Evolutionary conservation across 2,797 vertebrate species (phyloP), one percentile per base, ranked within the genome.

Genomic region (Adelosebastes latens): DNA sequence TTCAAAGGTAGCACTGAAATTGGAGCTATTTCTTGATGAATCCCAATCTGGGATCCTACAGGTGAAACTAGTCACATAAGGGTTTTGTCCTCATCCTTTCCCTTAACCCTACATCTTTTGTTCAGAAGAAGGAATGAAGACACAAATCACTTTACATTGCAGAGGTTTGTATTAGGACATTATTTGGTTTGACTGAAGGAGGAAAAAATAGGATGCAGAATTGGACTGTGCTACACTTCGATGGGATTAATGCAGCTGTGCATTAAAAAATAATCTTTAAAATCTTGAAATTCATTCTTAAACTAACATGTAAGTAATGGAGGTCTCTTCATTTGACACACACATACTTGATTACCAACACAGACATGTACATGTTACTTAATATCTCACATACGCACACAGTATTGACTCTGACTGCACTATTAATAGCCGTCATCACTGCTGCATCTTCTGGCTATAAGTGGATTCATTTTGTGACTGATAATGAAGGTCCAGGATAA

Each of bases 401-500:
- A 65, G n/a, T 85, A 85, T 82, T 61, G 85, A 87, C 78, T 86
- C 20, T 25, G 55, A 78, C 72, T 66, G 59, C n/a, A 56, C 42
- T 61, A 88, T 81, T 85, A 87, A 83, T 84, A 85, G 72, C n/a
- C 42, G 31, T 72, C 59, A 83, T 80, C 22, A 62, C 52, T 42
- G 72, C 64, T 72, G 64, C 68, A 52, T 75, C 56, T 56, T 79
- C 34, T 77, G 63, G 74, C 68, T 81, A 20, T 75, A 59, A 59
- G 52, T 70, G 36, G 53, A 8, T 55, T 84, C 13, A 59, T 80
- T 85, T 79, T 65, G 75, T 72, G 42, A 84, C 77, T 73, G 59
- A 77, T 76, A 85, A 84, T 71, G 32, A 83, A 69, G 25, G 62
- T 68, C 55, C 75, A 73, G 10, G 60, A 12, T 9, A 78, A 77